These are phyloP conservation scores for Belonocnema kinseyi DNA, from an alignment of 1,140 invertebrate species.

Conservation along the genomic window DNA sequence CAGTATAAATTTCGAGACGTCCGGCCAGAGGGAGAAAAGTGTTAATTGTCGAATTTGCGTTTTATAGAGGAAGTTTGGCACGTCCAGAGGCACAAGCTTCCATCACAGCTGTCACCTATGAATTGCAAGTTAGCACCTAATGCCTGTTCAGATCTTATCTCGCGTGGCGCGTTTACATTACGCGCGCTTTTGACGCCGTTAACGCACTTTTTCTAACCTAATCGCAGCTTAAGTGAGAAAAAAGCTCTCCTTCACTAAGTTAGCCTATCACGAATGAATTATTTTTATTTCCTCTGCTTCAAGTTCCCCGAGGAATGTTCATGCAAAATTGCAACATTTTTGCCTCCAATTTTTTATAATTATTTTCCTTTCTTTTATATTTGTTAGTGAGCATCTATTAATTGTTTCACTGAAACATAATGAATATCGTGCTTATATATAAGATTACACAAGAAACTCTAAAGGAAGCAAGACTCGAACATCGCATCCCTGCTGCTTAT, in stretches of 20 bases:
- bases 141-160: slow-evolving; percentile 20
- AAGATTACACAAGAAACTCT: background rate
- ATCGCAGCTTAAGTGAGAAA: background rate
- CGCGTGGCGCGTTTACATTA: background rate
- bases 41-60: slow-evolving; percentile 66
- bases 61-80: slow-evolving; percentile 58
- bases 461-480: slow-evolving; percentile 43
- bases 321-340: background rate
- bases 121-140: slow-evolving; percentile 25
- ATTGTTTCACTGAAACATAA: background rate
- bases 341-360: background rate
- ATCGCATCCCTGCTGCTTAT: slow-evolving; percentile 64
- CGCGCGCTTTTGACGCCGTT: background rate
- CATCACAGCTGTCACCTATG: slow-evolving; percentile 29
- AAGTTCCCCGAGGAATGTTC: background rate
- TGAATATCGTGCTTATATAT: background rate
- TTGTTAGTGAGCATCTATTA: background rate
- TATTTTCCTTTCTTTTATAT: background rate
- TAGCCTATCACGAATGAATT: slow-evolving; percentile 3
- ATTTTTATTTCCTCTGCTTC: background rate
- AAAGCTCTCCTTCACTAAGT: background rate
- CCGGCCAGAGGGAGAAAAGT: slow-evolving; percentile 38
- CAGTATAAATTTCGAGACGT: background rate
- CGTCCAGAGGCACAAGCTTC: background rate
- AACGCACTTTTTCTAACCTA: slow-evolving; percentile 9